Evolutionary conservation across 2,888 invertebrate genomes (phyloP), one percentile per base, ranked within the genome.

Genomic region (Cremastinae sp.): DNA sequence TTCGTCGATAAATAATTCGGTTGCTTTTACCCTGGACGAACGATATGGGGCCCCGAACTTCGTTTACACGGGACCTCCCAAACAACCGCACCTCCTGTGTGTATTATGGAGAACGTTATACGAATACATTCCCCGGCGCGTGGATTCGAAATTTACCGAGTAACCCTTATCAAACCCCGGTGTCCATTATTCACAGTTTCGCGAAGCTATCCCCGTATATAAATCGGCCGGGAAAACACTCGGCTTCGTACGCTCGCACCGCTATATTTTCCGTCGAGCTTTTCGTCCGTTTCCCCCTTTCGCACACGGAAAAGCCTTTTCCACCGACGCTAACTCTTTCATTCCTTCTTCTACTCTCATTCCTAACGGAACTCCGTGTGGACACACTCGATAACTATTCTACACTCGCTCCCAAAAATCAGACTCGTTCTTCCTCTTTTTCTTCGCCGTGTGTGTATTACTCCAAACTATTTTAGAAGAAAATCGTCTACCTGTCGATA

Each of bases 141-240:
- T n/a, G n/a, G 53, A 12, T 66, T 56, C 38, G 66, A 75, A 75
- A 66, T 61, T 75, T 71, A 70, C 71, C 71, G 75, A 75, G 61
- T 66, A 71, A 75, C 86, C 83, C 85, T 85, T 87, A 86, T 87
- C 86, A 85, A 86, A 85, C 85, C 66, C 51, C 82, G 81, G 84
- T 85, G 86, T 87, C 86, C 86, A 88, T 88, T 87, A 86, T 86
- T 85, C 86, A 87, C 85, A 84, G 89, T 90, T 90, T 91, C 72
- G 72, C 56, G 76, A 81, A 76, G 76, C 78, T 77, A 78, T 80
- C 80, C 80, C 78, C 43, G 45, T n/a, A n/a, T 81, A 81, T 79
- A 78, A 38, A 34, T 20, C 14, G 51, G 58, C 49, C 54, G 28
- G 75, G 43, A 61, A 83, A 78, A 80, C 69, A 41, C 22, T 41